These are phyloP conservation scores for Eledona agricola DNA, from an alignment of 2,888 invertebrate species.

Conservation along the genomic window DNA sequence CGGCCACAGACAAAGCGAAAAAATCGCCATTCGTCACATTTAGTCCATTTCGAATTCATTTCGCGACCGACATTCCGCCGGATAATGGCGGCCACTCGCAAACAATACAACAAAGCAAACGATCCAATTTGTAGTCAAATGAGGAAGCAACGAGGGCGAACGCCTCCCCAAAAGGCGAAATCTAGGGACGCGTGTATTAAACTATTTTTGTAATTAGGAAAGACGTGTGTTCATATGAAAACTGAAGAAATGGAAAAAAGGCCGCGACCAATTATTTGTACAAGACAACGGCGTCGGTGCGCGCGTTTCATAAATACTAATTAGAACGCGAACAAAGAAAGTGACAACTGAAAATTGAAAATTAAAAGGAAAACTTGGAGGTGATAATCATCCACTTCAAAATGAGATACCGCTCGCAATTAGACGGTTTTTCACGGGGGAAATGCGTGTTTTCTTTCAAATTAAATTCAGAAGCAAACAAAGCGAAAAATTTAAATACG, in stretches of 20 bases:
- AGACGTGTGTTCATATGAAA: constrained; percentile 10
- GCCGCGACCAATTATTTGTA: constrained; percentile 13
- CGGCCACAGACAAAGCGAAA: neutral
- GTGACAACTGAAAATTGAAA: constrained; percentile 23
- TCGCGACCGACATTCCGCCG: constrained; percentile 9
- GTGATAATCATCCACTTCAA: constrained; percentile 18
- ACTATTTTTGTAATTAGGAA: constrained; percentile 6
- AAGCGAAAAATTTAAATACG: too few species aligned
- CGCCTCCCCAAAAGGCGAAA: constrained; percentile 9
- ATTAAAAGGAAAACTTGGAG: constrained; percentile 22
- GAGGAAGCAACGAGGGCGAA: constrained; percentile 14
- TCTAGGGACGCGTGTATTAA: constrained; percentile 7
- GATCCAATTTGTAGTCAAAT: constrained; percentile 24
- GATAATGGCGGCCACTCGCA: constrained; percentile 12
- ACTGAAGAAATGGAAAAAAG: constrained; percentile 8
- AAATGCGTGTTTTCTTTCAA: too few species aligned
- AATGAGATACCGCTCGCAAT: constrained; percentile 3
- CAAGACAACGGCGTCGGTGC: constrained; percentile 11
- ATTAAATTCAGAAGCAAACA: too few species aligned
- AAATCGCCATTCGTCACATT: neutral
- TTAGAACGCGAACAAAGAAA: constrained; percentile 22
- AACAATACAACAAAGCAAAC: constrained; percentile 27
- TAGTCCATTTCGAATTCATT: constrained; percentile 8
- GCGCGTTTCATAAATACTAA: constrained; percentile 24
- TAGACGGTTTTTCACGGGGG: constrained; percentile 3